Evolutionary conservation across 2,888 invertebrate genomes (phyloP), one percentile per base, ranked within the genome.

Genomic region (Sphaerolaimus hirsutus): DNA sequence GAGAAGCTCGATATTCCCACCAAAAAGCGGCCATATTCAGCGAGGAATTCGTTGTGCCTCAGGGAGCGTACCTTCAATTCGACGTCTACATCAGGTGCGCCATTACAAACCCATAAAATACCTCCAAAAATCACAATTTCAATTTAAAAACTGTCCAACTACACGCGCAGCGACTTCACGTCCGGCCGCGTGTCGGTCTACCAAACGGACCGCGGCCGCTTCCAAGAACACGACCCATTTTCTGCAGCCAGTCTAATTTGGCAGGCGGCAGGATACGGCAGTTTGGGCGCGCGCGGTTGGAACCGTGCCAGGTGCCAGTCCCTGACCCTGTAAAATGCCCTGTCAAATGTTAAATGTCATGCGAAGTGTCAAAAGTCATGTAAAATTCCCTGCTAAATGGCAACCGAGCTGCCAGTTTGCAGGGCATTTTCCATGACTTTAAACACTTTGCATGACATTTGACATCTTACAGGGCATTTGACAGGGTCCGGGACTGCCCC

Each of bases 121-220:
- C 10, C 37, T 19, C 5, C 7, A 7, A 37, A n/a, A 19, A 12
- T 37, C 10, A 5, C 19, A 37, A 37, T 12, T 4, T 5, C 4
- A 37, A n/a, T n/a, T 4, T n/a, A 5, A 37, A 12, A 12, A n/a
- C 37, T n/a, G n/a, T n/a, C 37, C 19, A 5, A 5, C 14, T 19
- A 4, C 3, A 17, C 25, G 17, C n/a, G 7, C 25, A 41, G 41
- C 19, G 40, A 48, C 22, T 24, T 41, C 3, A 42, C 17, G 3
- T 12, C 24, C 12, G 47, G 47, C n/a, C 47, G 44, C 21, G 38
- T 47, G 23, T 27, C 37, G 19, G 21, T 47, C 24, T 47, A 43
- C 25, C 43, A 35, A 23, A 41, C 36, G 19, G 44, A 44, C n/a
- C 7, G 22, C 32, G 17, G 7, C 21, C 14, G 29, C 2, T 7